Evolutionary conservation across 2,797 vertebrate genomes (phyloP).

Genomic region (Xiphophorus birchmanni): DNA sequence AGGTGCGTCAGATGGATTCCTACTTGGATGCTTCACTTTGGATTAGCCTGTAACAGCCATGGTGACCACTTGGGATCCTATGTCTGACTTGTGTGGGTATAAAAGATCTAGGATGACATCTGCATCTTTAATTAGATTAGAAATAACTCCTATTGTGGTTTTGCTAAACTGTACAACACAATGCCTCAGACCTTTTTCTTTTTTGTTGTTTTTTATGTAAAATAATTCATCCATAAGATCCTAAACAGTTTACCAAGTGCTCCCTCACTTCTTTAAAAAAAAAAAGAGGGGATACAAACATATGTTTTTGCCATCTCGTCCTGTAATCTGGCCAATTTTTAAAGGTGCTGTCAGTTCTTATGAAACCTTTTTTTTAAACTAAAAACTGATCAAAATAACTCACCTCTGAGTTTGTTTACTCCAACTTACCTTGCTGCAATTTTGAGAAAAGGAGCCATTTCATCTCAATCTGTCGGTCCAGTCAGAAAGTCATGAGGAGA

Average conservation of each 20-base stretch:
- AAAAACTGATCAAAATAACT: neutral
- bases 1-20: neutral
- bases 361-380: neutral
- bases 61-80: conserved; percentile 11
- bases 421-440: neutral
- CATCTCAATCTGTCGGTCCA: neutral
- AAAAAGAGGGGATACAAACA: neutral
- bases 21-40: conserved; percentile 3
- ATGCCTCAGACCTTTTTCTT: neutral
- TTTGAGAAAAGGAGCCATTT: neutral
- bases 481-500: neutral
- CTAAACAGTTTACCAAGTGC: neutral
- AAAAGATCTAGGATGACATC: conserved; percentile 37
- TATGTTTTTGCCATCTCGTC: neutral
- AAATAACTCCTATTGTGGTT: conserved; percentile 34
- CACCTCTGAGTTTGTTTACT: neutral
- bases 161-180: neutral
- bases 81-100: conserved; percentile 23
- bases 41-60: conserved; percentile 11
- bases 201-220: neutral
- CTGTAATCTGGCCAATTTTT: neutral
- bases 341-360: neutral
- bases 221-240: neutral
- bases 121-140: conserved; percentile 21
- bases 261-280: neutral